Evolutionary conservation across 1,140 invertebrate genomes (phyloP), one percentile per base, ranked within the genome.

Genomic region (Manduca sexta): DNA sequence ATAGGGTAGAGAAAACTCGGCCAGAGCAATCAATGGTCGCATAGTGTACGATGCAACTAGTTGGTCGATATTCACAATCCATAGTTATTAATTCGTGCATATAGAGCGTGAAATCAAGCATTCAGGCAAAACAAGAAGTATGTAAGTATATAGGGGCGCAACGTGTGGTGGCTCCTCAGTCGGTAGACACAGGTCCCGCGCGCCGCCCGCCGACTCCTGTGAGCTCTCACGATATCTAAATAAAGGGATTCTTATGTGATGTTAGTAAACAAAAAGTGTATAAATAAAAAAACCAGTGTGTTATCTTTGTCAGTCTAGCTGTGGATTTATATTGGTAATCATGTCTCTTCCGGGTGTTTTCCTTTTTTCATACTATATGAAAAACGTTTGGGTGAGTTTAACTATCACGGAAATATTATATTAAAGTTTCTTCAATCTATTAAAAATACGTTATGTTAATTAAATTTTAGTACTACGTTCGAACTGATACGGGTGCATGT

Each of bases 201-300:
- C 48, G 61, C 45, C 43, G 60, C 51, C 40, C 53, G 51, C 18
- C 52, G 46, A 42, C 47, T 49, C 47, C 46, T 42, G 47, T 45
- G 45, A 35, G 31, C 50, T 31, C 41, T 53, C 57, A 65, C 64
- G 64, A 64, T 59, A 56, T 37, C 60, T 49, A 64, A 60, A 66
- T 69, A 69, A 74, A 81, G 60, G 62, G 69, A 71, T 73, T 65
- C 62, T 51, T 71, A 69, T 81, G 76, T 84, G 69, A 81, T 84
- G 78, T 82, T 84, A 73, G 76, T 82, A 81, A 79, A 82, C 72
- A 82, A 76, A 75, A 75, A 74, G 77, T 79, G 75, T 73, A 71
- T 71, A 74, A 67, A 82, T 81, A 82, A 73, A 79, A 79, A 82
- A 16, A 55, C 49, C 64, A 45, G 50, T 52, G 71, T 72, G 60